These are phyloP conservation scores for Cygnus buccinator DNA, from an alignment of 2,113 vertebrate species.

Conservation along the genomic window DNA sequence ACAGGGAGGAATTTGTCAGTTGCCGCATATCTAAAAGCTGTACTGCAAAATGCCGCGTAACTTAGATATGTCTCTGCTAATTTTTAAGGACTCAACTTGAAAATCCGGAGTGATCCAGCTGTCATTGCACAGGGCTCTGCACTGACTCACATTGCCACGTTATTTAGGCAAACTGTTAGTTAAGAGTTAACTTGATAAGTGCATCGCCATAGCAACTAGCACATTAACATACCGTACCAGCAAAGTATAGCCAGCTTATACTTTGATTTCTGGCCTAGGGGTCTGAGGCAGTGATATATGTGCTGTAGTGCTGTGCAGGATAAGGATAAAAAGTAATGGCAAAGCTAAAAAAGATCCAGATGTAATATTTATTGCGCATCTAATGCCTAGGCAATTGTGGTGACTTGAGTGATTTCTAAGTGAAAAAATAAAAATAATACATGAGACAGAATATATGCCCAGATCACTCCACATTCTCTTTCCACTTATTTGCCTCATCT, in stretches of 20 bases:
- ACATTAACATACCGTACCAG: constrained; percentile 4
- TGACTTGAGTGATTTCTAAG: not conserved
- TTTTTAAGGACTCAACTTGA: not conserved
- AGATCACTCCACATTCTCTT: not conserved
- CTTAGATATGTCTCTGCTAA: not conserved
- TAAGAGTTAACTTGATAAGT: not conserved
- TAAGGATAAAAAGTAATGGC: not conserved
- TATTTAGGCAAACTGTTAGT: not conserved
- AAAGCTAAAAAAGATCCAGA: not conserved
- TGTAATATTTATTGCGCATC: not conserved
- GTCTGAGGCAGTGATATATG: not conserved
- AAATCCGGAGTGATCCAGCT: constrained; percentile 2
- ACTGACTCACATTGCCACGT: not conserved
- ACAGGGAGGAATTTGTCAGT: not conserved
- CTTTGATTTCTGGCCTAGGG: not conserved
- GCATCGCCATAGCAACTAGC: constrained; percentile 30
- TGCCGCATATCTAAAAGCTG: not conserved
- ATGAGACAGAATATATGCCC: not conserved
- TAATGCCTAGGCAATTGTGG: not conserved
- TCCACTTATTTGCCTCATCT: not conserved
- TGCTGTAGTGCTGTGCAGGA: not conserved
- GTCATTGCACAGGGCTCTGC: not conserved
- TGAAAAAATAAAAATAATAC: not conserved
- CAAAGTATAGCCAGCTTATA: not conserved
- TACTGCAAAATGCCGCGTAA: not conserved